Percentiles rank a stretch among this genome's conserved stretches.
Evolutionary conservation across 2,888 invertebrate species (phyloP).

Genomic region (Cordilura impudica): DNA sequence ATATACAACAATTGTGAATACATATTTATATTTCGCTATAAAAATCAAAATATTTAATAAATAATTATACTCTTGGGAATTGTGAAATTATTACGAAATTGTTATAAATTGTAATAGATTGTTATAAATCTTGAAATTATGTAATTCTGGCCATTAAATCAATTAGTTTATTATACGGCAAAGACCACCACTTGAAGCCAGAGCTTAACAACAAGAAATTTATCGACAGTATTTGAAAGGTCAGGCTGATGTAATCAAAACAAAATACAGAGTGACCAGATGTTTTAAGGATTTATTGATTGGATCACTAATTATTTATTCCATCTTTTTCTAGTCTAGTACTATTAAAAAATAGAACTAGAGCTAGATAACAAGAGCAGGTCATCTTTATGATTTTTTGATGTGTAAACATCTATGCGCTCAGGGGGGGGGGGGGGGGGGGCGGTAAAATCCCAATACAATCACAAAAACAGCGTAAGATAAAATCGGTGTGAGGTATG

Average conservation of each 20-base stretch:
- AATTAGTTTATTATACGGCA: not conserved
- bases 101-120: not conserved
- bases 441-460: no score
- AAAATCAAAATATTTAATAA: not conserved
- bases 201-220: not conserved
- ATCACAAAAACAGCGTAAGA: no score
- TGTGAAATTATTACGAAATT: conserved; percentile 1
- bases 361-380: no score
- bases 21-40: not conserved
- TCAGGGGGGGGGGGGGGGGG: no score
- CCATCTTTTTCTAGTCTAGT: not conserved
- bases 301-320: not conserved
- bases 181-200: not conserved
- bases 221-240: conserved; percentile 31
- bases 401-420: no score
- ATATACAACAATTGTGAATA: not conserved
- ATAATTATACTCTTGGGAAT: not conserved
- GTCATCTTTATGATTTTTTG: no score
- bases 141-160: conserved; percentile 17
- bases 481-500: no score
- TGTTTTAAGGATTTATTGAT: not conserved
- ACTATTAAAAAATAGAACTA: no score
- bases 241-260: not conserved
- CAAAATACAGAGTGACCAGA: not conserved
- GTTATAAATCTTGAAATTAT: conserved; percentile 19